phyloP scores from a whole-genome alignment of 2,113 vertebrate genomes.

The Xenus cinereus region DNA sequence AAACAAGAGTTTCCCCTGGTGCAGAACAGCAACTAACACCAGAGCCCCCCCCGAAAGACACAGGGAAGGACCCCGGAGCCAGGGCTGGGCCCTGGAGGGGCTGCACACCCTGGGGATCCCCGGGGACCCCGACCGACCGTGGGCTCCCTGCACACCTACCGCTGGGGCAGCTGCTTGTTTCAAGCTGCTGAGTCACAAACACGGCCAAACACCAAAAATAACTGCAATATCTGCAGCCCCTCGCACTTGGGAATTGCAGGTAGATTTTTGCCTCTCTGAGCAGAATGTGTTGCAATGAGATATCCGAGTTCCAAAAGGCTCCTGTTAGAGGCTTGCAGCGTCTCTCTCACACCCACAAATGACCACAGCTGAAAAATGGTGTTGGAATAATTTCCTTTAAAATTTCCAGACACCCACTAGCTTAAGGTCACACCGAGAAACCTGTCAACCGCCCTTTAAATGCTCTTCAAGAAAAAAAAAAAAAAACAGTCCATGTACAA shows the following conservation, averaged over 20 bases:
- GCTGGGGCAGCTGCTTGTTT: background rate
- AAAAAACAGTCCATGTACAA: fast-evolving
- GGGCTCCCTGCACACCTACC: background rate
- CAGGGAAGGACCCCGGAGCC: background rate
- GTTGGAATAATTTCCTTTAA: background rate
- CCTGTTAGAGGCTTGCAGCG: background rate
- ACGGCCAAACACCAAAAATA: background rate
- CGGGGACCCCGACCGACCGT: fast-evolving
- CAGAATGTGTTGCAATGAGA: background rate
- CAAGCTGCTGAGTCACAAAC: background rate
- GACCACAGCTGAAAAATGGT: background rate
- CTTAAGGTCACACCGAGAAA: background rate
- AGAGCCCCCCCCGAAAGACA: background rate
- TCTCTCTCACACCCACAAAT: background rate
- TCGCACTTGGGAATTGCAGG: background rate
- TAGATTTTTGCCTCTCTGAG: background rate
- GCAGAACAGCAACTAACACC: background rate
- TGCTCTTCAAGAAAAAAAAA: background rate
- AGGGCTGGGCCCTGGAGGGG: background rate
- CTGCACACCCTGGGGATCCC: background rate
- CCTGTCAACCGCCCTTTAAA: background rate
- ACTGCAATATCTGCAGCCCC: background rate
- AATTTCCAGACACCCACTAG: background rate
- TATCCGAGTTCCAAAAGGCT: background rate
- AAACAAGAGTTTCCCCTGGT: fast-evolving